Evolutionary conservation across 2,797 vertebrate genomes (phyloP), one percentile per base, ranked within the genome.

Genomic region (Halcyon badia): DNA sequence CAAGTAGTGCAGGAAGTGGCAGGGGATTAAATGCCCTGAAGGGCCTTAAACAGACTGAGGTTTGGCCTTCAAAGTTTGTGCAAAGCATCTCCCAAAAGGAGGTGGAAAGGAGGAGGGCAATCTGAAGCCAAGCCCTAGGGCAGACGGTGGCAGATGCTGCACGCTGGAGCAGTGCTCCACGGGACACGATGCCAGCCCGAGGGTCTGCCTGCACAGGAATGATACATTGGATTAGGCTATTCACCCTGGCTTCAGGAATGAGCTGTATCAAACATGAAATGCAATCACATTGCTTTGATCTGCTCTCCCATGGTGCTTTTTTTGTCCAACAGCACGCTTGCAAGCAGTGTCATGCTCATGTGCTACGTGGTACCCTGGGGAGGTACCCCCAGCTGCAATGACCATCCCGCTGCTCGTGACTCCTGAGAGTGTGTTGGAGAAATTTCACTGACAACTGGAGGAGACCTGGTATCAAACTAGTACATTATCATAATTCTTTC

Each of bases 211-310:
- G 96, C 94, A 89, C 94, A 91, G 73, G 92, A 91, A 86, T 95
- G 95, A 97, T 96, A 95, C 83, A 92, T 77, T 95, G 93, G 96
- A 95, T 97, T 97, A 97, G 87, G 84, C 85, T 94, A 31, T 83
- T 79, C 91, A 93, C 91, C 86, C 91, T 94, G 94, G 94, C 92
- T 95, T 81, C 93, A 86, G 85, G 91, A 95, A 94, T 41, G 92
- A 97, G 85, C 96, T 91, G 85, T 61, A 91, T 86, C 91, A 82
- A 82, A 97, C 0, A 26, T 80, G 92, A 95, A 94, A 94, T 94
- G 90, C 86, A 96, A 94, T 94, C 94, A 83, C 64, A 92, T 80
- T 85, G 92, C 96, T 97, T 95, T 96, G 92, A 96, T 96, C 87
- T 94, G 77, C 81, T 66, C 68, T 87, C 91, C 80, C 75, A 87